phyloP scores from a whole-genome alignment of 2,797 vertebrate genomes.

The Macrochelys suwanniensis region DNA sequence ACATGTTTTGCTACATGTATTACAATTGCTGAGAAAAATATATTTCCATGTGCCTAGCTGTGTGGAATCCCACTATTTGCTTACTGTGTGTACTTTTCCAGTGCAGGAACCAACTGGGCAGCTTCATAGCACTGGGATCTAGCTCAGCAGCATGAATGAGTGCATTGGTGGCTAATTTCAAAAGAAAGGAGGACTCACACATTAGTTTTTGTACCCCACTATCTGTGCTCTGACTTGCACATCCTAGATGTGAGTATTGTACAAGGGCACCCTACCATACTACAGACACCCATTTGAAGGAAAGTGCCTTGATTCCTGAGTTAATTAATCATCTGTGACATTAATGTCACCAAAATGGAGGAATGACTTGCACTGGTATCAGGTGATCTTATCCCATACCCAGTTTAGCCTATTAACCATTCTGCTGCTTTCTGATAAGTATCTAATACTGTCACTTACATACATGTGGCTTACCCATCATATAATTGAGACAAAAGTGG shows the following conservation, averaged over 20 bases:
- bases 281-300: background rate
- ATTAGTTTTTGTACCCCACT: background rate
- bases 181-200: slow-evolving; percentile 1
- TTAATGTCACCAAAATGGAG: background rate
- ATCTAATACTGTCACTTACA: background rate
- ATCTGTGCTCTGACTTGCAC: background rate
- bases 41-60: background rate
- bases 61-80: background rate
- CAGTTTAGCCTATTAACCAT: background rate
- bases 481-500: background rate
- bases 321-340: background rate
- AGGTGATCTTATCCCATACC: rapidly evolving
- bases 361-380: rapidly evolving
- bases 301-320: background rate
- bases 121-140: background rate
- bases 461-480: background rate
- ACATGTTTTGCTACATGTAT: background rate
- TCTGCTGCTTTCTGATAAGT: background rate
- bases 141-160: background rate
- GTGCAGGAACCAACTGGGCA: background rate
- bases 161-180: background rate
- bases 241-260: background rate
- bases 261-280: background rate
- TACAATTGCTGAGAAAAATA: slow-evolving; percentile 34
- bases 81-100: background rate